Evolutionary conservation across 2,797 vertebrate genomes (phyloP), one percentile per base, ranked within the genome.

Genomic region (Xiphophorus birchmanni): DNA sequence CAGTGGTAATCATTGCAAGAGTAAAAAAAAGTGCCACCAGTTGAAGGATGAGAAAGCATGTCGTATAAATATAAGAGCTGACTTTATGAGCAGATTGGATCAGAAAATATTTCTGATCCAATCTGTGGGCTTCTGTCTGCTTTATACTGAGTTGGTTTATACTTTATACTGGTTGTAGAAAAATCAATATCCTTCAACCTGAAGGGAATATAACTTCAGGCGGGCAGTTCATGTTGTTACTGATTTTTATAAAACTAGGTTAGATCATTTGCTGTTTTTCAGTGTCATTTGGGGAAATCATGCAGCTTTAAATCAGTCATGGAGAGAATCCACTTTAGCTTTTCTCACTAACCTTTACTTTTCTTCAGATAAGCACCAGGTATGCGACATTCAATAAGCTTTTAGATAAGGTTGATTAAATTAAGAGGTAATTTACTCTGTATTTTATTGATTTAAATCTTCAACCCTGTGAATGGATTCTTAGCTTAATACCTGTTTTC

Each of bases 31-130:
- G n/a, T 60, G n/a, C n/a, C 3, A 60, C n/a, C 67, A 75, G 44
- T 73, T 52, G 10, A 35, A 18, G 71, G 63, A 69, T 44, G 54
- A 79, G 63, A 42, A 76, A 37, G 63, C 67, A 67, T 79, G 83
- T 84, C 77, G 85, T 89, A 56, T 63, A 32, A 58, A 60, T 81
- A 75, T 80, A 86, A 88, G 74, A 71, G 65, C 54, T 76, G 79
- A 86, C 63, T 83, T 32, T 26, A 80, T 63, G 78, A 80, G 69
- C 82, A 74, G 81, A 88, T 88, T 80, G 76, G 87, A 87, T 90
- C 87, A 85, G 83, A 40, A 23, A 65, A 81, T 79, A 83, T 58
- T 69, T 79, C 73, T 35, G 47, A 80, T 26, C 2, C 65, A 4
- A n/a, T 67, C 32, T 63, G 45, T 63, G 73, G 21, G 73, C 81